These are phyloP conservation scores for Leptopilina boulardi DNA, from an alignment of 1,140 invertebrate genomes.

Conservation along the genomic window DNA sequence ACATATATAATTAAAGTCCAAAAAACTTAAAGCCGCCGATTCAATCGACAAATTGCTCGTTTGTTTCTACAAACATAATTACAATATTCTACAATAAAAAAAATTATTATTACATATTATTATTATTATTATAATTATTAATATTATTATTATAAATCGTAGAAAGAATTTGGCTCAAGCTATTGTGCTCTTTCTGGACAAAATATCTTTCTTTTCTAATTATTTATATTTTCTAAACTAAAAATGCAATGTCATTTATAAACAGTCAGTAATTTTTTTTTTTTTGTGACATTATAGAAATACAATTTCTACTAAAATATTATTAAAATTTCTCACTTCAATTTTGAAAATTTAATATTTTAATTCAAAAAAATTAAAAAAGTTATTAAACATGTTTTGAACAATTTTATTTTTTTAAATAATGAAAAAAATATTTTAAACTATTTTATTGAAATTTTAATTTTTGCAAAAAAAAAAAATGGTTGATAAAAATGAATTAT, in stretches of 20 bases:
- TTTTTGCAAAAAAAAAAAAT: background rate
- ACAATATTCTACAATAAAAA: background rate
- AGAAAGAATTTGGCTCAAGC: conserved; percentile 16
- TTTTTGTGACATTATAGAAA: conserved; percentile 5
- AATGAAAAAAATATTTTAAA: too few relatives aligned
- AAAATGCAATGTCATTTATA: conserved; percentile 10
- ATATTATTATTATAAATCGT: background rate
- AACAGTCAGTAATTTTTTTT: conserved; percentile 3
- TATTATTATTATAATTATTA: background rate
- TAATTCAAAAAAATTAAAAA: background rate
- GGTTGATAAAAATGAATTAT: too few relatives aligned
- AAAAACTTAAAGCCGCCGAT: background rate
- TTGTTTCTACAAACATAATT: conserved; percentile 5
- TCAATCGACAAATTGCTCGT: background rate
- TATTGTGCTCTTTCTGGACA: conserved; percentile 12
- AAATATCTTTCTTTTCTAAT: background rate
- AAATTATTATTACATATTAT: background rate
- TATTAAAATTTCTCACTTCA: background rate
- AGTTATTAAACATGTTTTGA: too few relatives aligned
- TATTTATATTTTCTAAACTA: background rate
- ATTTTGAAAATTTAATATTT: too few relatives aligned
- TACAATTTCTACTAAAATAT: background rate
- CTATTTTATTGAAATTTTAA: too few relatives aligned
- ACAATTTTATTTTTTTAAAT: too few relatives aligned
- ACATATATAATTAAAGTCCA: background rate